Percentiles rank a stretch among this genome's conserved stretches.
These are phyloP conservation scores for Edolisoma coerulescens DNA, from an alignment of 2,113 vertebrate genomes.

Conservation along the genomic window DNA sequence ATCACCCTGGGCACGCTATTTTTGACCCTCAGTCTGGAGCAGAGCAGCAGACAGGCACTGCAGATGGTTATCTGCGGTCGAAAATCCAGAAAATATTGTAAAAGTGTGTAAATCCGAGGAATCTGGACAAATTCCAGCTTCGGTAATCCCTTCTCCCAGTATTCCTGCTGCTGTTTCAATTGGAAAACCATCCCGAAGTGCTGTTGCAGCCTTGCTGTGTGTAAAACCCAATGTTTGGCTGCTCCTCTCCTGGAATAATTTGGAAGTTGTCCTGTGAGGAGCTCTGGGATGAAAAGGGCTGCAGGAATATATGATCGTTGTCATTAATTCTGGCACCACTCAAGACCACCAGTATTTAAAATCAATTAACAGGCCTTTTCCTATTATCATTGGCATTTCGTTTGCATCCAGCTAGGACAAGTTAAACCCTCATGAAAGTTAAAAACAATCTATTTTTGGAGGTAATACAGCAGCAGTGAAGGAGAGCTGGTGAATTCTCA, in stretches of 20 bases:
- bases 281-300: background rate
- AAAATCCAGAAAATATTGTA: conserved; percentile 21
- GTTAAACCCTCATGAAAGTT: background rate
- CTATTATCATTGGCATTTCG: conserved; percentile 43
- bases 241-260: background rate
- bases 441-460: conserved; percentile 50
- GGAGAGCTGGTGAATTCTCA: background rate
- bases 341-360: conserved; percentile 43
- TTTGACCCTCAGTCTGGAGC: conserved; percentile 58
- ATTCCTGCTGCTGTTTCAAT: conserved; percentile 34
- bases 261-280: background rate
- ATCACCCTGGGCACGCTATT: conserved; percentile 58
- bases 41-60: background rate
- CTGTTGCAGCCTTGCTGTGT: background rate
- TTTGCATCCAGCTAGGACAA: background rate
- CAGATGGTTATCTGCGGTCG: background rate
- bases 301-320: background rate
- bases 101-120: conserved; percentile 53
- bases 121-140: conserved; percentile 17
- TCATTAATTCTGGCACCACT: conserved; percentile 20
- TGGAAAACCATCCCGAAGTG: conserved; percentile 19
- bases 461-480: background rate
- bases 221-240: background rate
- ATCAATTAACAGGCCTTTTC: conserved; percentile 46
- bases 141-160: background rate